Base-by-base conservation (phyloP, 2,797 vertebrate genomes). In the Notolepis coatsorum region DNA sequence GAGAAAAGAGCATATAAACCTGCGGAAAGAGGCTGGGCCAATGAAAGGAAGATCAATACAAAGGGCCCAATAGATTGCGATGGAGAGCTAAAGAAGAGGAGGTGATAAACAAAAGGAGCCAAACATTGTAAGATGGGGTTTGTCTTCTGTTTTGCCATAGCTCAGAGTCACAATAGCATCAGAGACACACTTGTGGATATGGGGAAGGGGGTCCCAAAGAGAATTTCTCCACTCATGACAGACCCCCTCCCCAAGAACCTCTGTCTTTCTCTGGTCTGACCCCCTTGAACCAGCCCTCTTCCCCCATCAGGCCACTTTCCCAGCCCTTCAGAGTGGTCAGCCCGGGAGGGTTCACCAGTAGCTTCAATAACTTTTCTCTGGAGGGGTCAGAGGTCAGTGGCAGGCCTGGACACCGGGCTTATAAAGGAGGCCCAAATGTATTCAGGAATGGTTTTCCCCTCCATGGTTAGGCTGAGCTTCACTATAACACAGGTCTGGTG, bases 361-460 rank as follows among this genome's bases (percentile, higher is more conserved):
- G 53, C 78, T 83, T 74, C 68, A 87, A 86, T 85, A 84, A 88
- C 84, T 78, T 79, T 73, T 85, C 68, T 78, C 63, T 64, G 23
- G 50, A 25, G 49, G 67, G 88, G 88, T 89, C 88, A 89, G 48
- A 88, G 88, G 89, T 89, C 78, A 81, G 63, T 68, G 21, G 58
- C 23, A 30, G 71, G 87, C 75, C 79, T 62, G 89, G 88, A 88
- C 87, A 86, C 80, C 82, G 30, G 77, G 57, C 69, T 78, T 82
- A 84, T 73, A 82, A 61, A 80, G 46, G 66, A 75, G 56, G 68
- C 58, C 61, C n/a, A 74, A 80, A 86, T 88, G 55, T 86, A 88
- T 90, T 84, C 88, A 84, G 69, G 75, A 82, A 80, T 70, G 77
- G 71, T 61, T 55, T 41, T 41, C 38, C 53, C 17, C 42, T 56